Base-by-base conservation (phyloP, 2,797 vertebrate species). In the Gymnothorax javanicus region DNA sequence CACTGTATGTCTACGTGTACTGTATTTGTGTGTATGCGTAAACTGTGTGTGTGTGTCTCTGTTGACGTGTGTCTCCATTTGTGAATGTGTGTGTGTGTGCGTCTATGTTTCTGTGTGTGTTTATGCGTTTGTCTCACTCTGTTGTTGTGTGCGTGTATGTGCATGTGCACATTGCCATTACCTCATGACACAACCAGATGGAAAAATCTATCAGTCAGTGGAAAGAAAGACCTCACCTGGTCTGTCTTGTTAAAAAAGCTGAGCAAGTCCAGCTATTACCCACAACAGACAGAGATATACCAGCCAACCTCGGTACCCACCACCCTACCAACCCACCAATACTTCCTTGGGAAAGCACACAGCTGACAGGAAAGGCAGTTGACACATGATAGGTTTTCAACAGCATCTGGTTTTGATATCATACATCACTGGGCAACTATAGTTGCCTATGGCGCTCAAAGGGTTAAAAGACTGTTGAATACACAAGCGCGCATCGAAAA, bases 271-370 rank as follows among this genome's bases (percentile, higher is more conserved):
- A 52, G n/a, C 77, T 82, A 52, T 25, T 59, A 86, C 54, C 33
- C 62, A 50, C 56, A 60, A 82, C 50, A 43, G 71, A 59, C 9
- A 8, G 59, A n/a, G 77, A n/a, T 11, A 33, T 54, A n/a, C n/a
- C n/a, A n/a, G n/a, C n/a, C n/a, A n/a, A n/a, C n/a, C n/a, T n/a
- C n/a, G n/a, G n/a, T n/a, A n/a, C n/a, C n/a, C n/a, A n/a, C n/a
- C n/a, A n/a, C n/a, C n/a, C n/a, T n/a, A n/a, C n/a, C n/a, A n/a
- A n/a, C 62, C 60, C 60, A 9, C 77, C 64, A 60, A 13, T 25
- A 20, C 23, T 86, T 56, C 56, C 59, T 59, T 82, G 77, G 62
- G 77, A 67, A 86, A 57, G 64, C 69, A 79, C 62, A 50, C 77
- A 86, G 85, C 62, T 27, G 1, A n/a, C n/a, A n/a, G n/a, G n/a